A percentile compares a stretch with the other conserved stretches of the same genome.
phyloP scores from a whole-genome alignment of 1,140 invertebrate genomes.

The Himalopsyche phryganea region DNA sequence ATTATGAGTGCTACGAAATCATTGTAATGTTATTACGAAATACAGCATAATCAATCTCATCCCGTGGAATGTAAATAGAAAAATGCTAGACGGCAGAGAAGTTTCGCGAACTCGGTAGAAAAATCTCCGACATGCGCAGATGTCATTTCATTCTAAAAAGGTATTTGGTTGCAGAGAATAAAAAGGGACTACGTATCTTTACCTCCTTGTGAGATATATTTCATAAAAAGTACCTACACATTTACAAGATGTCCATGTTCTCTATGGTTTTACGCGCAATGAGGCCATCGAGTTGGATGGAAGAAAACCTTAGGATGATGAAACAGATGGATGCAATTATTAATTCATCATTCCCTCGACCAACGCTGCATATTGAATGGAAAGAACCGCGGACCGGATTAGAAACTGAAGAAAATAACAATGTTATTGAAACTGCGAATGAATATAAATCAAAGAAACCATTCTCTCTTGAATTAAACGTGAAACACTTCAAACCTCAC shows the following conservation, averaged over 20 bases:
- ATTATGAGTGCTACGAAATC: too few species aligned
- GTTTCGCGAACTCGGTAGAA: not conserved
- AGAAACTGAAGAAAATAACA: constrained; percentile 1
- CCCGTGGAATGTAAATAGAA: too few species aligned
- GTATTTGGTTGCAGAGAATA: not conserved
- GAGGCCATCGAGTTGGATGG: constrained; percentile 22
- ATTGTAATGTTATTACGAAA: too few species aligned
- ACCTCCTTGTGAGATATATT: not conserved
- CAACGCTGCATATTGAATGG: constrained; percentile 23
- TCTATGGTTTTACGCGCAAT: constrained; percentile 18
- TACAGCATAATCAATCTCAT: too few species aligned
- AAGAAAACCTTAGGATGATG: constrained; percentile 27
- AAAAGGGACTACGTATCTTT: too few species aligned
- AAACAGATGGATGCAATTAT: constrained; percentile 23
- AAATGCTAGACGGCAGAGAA: not conserved
- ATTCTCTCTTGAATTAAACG: constrained; percentile 51
- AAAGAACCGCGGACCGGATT: constrained; percentile 2
- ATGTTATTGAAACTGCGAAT: not conserved
- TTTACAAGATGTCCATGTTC: constrained; percentile 24
- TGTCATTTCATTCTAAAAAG: not conserved
- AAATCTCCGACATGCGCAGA: not conserved
- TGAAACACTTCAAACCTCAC: constrained; percentile 62
- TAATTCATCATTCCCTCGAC: constrained; percentile 13
- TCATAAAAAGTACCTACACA: not conserved
- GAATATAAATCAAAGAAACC: not conserved